Conservation (phyloP, 2,113 vertebrate genomes). For the Alaudala cheleensis region DNA sequence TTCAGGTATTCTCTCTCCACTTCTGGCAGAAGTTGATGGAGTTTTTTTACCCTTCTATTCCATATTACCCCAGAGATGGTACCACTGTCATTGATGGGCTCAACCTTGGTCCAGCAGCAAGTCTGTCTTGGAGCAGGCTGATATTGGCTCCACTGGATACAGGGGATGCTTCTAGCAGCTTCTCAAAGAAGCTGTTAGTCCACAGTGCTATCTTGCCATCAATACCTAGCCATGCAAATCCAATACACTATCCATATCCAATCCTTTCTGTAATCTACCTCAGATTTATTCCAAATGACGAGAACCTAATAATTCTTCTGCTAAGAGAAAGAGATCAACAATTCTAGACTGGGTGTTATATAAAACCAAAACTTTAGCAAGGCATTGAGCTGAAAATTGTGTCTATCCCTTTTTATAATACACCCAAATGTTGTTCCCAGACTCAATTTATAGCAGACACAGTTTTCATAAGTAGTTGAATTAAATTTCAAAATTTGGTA, state of each 20-base stretch:
- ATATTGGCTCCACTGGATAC: background rate
- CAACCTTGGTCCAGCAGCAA: accelerated
- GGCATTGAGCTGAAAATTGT: background rate
- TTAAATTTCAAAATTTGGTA: background rate
- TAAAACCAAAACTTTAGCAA: background rate
- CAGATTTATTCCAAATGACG: background rate
- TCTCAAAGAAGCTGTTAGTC: background rate
- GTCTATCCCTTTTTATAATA: background rate
- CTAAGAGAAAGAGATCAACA: background rate
- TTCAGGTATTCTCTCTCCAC: background rate
- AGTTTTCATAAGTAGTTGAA: background rate
- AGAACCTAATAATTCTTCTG: background rate
- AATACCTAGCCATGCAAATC: background rate
- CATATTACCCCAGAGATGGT: background rate
- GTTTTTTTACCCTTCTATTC: background rate
- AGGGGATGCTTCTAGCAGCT: background rate
- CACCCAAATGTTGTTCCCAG: background rate
- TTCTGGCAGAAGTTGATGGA: background rate
- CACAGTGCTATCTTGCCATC: background rate
- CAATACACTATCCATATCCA: background rate
- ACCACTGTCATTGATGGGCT: background rate
- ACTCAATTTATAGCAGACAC: background rate
- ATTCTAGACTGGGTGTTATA: background rate
- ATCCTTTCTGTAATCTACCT: background rate
- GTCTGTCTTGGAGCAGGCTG: background rate